phyloP scores from a whole-genome alignment of 2,888 invertebrate species.

The Himalopsyche japonica region DNA sequence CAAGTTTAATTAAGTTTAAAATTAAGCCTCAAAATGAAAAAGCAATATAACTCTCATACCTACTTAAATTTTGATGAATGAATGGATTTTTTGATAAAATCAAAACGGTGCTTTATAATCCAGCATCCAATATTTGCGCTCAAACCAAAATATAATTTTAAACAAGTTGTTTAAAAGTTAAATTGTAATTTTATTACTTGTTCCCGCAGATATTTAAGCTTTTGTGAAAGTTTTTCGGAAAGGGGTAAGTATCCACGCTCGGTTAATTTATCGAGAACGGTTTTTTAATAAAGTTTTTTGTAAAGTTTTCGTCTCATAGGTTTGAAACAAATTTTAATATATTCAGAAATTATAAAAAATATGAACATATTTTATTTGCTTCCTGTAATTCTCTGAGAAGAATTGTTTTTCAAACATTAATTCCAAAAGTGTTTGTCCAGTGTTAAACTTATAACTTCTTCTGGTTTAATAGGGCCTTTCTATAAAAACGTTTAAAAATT shows the following conservation, averaged over 20 bases:
- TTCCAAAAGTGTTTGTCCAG: too few species aligned
- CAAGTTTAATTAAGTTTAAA: background rate
- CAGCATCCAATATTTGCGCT: background rate
- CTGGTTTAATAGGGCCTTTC: too few species aligned
- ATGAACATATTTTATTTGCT: background rate
- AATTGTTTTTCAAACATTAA: too few species aligned
- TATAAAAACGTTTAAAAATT: too few species aligned
- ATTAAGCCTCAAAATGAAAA: background rate
- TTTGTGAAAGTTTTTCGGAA: background rate
- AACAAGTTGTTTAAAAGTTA: background rate
- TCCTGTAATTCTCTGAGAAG: too few species aligned
- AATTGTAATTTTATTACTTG: slow-evolving; percentile 1
- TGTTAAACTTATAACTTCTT: too few species aligned
- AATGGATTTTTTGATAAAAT: background rate
- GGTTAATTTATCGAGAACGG: background rate
- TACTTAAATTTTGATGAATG: background rate
- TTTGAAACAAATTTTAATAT: background rate
- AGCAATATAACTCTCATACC: background rate
- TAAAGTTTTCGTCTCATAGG: background rate
- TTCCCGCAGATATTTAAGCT: background rate
- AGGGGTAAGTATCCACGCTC: background rate
- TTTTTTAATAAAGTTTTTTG: background rate
- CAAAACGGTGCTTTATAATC: background rate
- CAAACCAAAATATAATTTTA: background rate
- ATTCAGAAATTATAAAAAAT: background rate